Evolutionary conservation across 2,113 vertebrate genomes (phyloP).

Genomic region (Tamias sibiricus): DNA sequence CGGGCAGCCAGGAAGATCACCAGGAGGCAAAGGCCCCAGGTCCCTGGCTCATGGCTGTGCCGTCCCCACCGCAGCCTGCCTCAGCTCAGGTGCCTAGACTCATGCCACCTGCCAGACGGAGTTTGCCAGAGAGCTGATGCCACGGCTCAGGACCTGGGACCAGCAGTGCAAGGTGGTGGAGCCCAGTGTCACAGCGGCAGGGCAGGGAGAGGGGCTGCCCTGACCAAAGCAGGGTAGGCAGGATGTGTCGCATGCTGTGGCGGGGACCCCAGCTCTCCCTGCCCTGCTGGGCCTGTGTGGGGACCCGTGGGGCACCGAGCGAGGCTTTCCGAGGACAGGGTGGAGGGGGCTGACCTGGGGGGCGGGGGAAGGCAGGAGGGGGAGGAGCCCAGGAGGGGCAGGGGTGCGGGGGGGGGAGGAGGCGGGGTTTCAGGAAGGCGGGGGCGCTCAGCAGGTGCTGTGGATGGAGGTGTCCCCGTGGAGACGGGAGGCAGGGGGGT

Average conservation of each 20-base stretch:
- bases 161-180: not conserved
- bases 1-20: not conserved
- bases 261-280: not conserved
- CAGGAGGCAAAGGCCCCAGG: not conserved
- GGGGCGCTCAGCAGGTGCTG: not conserved
- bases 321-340: not conserved
- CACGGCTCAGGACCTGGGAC: not conserved
- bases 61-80: not conserved
- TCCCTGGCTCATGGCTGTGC: not conserved
- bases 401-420: rapidly evolving
- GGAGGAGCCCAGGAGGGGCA: too few relatives aligned
- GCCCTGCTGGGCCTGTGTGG: not conserved
- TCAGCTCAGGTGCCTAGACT: constrained; percentile 31
- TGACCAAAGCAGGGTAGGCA: not conserved
- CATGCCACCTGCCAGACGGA: too few relatives aligned
- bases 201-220: not conserved
- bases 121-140: not conserved
- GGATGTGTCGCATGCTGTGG: not conserved
- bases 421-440: not conserved
- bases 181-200: not conserved
- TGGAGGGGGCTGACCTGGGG: not conserved
- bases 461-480: not conserved
- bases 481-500: not conserved
- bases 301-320: not conserved
- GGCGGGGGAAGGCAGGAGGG: too few relatives aligned